Base-by-base conservation (phyloP, 2,888 invertebrate species). In the Pantelozetes paolii region DNA sequence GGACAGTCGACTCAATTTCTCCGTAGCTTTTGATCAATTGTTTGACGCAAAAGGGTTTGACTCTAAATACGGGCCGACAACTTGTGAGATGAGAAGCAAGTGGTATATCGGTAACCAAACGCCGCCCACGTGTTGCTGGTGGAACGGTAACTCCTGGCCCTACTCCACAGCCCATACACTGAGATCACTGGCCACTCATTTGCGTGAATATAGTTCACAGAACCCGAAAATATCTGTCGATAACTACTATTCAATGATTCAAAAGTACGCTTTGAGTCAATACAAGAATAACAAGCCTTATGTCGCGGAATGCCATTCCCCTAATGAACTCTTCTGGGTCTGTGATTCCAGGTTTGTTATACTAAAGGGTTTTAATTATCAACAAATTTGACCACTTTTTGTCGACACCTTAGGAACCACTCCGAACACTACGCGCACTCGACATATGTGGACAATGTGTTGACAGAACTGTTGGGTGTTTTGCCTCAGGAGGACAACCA, bases 241-340 rank as follows among this genome's bases (percentile, higher is more conserved):
- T 36, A 30, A 36, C n/a, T 62, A 62, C 20, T 11, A 32, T 20
- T 20, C 23, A 62, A 15, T 62, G 15, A 18, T 62, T 2, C 1
- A 36, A n/a, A 32, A 30, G n/a, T 62, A 62, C 36, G 32, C 62
- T 3, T 13, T 62, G 20, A 62, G 32, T 62, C 62, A 62, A 62
- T 62, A 62, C 36, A 62, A 62, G 62, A 36, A 62, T 20, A 32
- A 32, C 6, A 36, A 36, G 18, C 62, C 62, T 3, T 62, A 62
- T 62, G 62, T 62, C 1, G 62, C 62, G 18, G 62, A 62, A 62
- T 62, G 62, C 36, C 62, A 62, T 62, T 62, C 62, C 30, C 62
- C 62, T n/a, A 8, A n/a, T 8, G 3, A 32, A 32, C 18, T 32
- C 20, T 13, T 26, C 6, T 62, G 62, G 62, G 62, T 62, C 62